Conservation (phyloP, 1,140 invertebrate genomes). For the Trichonephila clavata region DNA sequence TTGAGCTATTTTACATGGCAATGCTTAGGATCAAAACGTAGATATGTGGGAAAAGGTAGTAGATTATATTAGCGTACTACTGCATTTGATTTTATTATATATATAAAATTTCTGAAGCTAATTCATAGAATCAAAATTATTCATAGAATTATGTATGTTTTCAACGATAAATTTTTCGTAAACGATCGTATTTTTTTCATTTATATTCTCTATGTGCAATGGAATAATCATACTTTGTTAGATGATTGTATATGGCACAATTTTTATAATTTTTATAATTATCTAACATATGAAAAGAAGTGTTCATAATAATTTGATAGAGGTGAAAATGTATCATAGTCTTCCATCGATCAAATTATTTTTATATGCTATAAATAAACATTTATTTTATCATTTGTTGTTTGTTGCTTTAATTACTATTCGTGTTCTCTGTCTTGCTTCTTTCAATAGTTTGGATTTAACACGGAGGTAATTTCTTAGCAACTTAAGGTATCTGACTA, state of each 20-base stretch:
- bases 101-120: no score
- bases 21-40: no score
- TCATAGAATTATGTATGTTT: no score
- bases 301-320: not conserved
- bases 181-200: not conserved
- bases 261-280: not conserved
- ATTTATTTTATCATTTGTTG: not conserved
- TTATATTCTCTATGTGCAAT: not conserved
- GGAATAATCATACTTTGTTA: not conserved
- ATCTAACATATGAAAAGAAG: not conserved
- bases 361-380: not conserved
- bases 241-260: not conserved
- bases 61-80: no score
- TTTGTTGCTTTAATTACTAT: not conserved
- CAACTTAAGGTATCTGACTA: no score
- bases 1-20: no score
- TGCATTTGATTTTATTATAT: no score
- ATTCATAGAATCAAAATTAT: no score
- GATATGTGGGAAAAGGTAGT: no score
- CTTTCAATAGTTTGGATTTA: no score
- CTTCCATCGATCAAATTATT: not conserved
- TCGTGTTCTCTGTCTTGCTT: no score
- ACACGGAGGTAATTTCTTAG: no score
- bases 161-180: not conserved
- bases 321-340: not conserved